Percentiles rank a stretch among this genome's conserved stretches.
Evolutionary conservation across 2,797 vertebrate genomes (phyloP).

Genomic region (Acipenser transmontanus): DNA sequence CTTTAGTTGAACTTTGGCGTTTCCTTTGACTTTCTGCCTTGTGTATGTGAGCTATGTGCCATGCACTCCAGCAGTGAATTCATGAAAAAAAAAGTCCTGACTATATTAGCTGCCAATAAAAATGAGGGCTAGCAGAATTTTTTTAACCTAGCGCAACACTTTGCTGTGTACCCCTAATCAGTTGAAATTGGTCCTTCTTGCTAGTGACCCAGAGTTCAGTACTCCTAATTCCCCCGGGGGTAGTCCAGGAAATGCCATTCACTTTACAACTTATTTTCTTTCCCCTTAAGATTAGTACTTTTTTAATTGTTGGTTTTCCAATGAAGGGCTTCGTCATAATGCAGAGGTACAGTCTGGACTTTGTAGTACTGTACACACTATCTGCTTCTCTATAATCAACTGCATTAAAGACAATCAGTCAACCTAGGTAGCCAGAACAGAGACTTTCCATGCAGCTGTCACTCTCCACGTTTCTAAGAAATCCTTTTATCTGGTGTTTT

Average conservation of each 20-base stretch:
- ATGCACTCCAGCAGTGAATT: constrained; percentile 63
- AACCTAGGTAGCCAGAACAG: constrained; percentile 38
- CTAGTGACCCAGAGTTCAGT: constrained; percentile 51
- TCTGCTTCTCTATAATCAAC: constrained; percentile 44
- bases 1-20: constrained; percentile 83
- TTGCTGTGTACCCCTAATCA: constrained; percentile 28
- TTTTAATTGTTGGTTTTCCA: constrained; percentile 44
- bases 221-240: constrained; percentile 60
- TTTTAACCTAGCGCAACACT: constrained; percentile 62
- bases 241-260: constrained; percentile 74
- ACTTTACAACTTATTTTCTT: constrained; percentile 55
- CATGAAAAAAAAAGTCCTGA: constrained; percentile 28
- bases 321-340: constrained; percentile 51
- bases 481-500: constrained; percentile 51
- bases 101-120: constrained; percentile 63
- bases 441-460: constrained; percentile 35
- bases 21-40: constrained; percentile 77
- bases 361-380: constrained; percentile 22
- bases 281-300: constrained; percentile 57
- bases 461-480: constrained; percentile 34
- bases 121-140: constrained; percentile 50
- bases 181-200: constrained; percentile 45
- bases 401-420: constrained; percentile 45
- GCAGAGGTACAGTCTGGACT: constrained; percentile 35
- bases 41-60: constrained; percentile 68